These are phyloP conservation scores for Pristiophorus japonicus DNA, from an alignment of 2,113 vertebrate genomes.

Conservation along the genomic window DNA sequence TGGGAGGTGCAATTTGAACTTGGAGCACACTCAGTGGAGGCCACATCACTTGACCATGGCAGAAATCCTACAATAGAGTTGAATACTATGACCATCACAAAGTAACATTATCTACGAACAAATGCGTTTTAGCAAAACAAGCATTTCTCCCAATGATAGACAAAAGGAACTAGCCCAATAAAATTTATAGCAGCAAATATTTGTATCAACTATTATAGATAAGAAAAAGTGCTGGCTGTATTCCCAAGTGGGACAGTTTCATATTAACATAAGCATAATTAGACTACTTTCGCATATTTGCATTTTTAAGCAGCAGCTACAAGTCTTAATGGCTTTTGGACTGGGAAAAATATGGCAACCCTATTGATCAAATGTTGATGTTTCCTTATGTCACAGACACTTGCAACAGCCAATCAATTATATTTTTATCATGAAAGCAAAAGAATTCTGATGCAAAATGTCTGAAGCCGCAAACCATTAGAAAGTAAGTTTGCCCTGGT, in stretches of 20 bases:
- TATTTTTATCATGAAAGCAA: too few relatives aligned
- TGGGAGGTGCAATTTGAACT: constrained; percentile 78
- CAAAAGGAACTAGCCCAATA: neutral
- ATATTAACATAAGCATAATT: neutral
- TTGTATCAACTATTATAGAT: neutral
- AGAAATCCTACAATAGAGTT: constrained; percentile 78
- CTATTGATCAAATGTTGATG: neutral
- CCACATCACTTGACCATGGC: constrained; percentile 98
- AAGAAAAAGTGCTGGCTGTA: neutral
- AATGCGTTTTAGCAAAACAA: neutral
- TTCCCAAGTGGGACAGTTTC: neutral
- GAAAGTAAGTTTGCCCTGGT: neutral
- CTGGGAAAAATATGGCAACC: neutral
- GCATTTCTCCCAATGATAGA: neutral
- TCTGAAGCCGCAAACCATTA: neutral
- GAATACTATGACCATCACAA: neutral
- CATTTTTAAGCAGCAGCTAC: neutral
- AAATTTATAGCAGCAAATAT: neutral
- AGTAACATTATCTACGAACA: neutral
- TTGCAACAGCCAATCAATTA: neutral
- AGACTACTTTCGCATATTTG: neutral
- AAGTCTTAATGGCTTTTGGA: neutral
- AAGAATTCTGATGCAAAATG: neutral
- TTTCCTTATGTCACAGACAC: neutral
- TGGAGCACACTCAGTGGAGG: constrained; percentile 83